Evolutionary conservation across 1,140 invertebrate genomes (phyloP).

Genomic region (Planococcus citri): DNA sequence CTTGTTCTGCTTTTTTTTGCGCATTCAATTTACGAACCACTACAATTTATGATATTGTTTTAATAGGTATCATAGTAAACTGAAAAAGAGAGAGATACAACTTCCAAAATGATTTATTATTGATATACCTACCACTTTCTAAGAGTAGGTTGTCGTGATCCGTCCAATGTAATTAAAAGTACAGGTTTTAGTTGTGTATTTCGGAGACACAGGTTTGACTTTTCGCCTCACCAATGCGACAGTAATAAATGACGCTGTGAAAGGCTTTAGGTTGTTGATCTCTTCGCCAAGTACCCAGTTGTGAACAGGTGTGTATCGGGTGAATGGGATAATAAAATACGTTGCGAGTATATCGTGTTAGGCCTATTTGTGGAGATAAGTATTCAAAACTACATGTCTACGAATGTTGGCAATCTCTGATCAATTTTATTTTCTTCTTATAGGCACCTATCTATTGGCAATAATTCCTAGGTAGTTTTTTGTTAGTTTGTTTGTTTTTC

Average conservation of each 20-base stretch:
- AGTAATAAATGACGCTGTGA: constrained; percentile 2
- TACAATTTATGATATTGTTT: neutral
- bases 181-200: neutral
- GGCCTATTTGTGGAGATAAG: neutral
- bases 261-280: neutral
- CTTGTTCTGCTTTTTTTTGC: too few species aligned
- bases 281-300: neutral
- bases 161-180: neutral
- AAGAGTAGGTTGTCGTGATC: constrained; percentile 2
- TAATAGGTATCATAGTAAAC: neutral
- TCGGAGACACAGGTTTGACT: constrained; percentile 5
- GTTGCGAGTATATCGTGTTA: neutral
- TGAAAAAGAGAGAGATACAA: neutral
- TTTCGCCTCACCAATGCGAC: neutral
- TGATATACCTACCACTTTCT: constrained; percentile 6
- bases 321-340: neutral
- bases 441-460: too few species aligned
- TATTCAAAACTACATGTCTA: too few species aligned
- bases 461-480: too few species aligned
- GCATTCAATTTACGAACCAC: neutral
- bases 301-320: neutral
- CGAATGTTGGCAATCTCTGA: too few species aligned
- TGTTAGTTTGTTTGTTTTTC: too few species aligned
- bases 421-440: too few species aligned
- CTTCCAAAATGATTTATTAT: constrained; percentile 8